A percentile compares a stretch with the other conserved stretches of the same genome.
These are phyloP conservation scores for Terebella lapidaria DNA, from an alignment of 2,888 invertebrate genomes.

Conservation along the genomic window DNA sequence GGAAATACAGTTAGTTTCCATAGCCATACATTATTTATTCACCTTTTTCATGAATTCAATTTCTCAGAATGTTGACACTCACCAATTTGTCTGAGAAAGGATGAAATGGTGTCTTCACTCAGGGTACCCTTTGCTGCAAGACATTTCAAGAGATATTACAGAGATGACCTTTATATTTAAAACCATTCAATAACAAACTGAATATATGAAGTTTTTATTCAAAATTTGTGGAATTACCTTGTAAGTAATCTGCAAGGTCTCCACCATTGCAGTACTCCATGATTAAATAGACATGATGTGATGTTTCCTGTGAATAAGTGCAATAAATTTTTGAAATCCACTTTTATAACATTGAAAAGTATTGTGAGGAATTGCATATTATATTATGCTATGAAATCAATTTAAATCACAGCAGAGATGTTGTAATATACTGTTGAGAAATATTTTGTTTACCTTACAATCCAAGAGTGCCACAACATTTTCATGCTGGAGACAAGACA, in stretches of 20 bases:
- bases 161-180: neutral
- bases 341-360: neutral
- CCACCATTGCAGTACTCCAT: conserved; percentile 99
- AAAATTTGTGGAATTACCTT: too few species aligned
- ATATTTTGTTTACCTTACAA: conserved; percentile 67
- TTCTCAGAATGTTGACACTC: too few species aligned
- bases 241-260: conserved; percentile 94
- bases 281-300: conserved; percentile 90
- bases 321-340: neutral
- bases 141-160: neutral
- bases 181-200: neutral
- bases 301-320: conserved; percentile 67
- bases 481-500: conserved; percentile 94
- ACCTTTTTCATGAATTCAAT: too few species aligned
- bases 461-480: conserved; percentile 96
- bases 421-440: neutral
- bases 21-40: too few species aligned
- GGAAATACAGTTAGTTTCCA: neutral
- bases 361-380: neutral
- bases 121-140: conserved; percentile 78
- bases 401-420: neutral
- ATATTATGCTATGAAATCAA: neutral
- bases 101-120: conserved; percentile 92
- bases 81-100: conserved; percentile 91
- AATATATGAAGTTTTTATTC: too few species aligned